Conservation (phyloP, 2,113 vertebrate species). For the Girardinichthys multiradiatus region DNA sequence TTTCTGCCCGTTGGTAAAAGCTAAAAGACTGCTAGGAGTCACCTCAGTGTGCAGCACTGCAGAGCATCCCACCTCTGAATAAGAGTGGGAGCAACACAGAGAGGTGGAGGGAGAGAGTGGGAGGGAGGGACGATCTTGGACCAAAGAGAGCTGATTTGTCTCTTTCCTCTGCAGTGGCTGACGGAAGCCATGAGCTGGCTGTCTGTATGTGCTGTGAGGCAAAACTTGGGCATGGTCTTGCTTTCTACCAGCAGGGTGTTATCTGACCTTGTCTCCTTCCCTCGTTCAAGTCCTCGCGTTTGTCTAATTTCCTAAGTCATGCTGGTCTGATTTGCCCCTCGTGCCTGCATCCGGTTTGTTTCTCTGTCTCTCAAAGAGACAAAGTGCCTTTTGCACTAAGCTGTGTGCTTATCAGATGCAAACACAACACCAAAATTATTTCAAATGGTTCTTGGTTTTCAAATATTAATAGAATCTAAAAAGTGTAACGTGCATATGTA, state of each 20-base stretch:
- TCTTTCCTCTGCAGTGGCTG: constrained; percentile 63
- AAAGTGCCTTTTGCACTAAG: not conserved
- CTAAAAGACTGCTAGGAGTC: constrained; percentile 2
- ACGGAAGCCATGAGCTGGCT: constrained; percentile 11
- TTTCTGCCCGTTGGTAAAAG: not conserved
- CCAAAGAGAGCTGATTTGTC: constrained; percentile 58
- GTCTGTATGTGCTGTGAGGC: not conserved
- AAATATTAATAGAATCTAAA: too few species aligned
- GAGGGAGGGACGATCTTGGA: constrained; percentile 36
- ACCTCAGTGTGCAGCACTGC: constrained; percentile 44
- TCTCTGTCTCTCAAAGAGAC: not conserved
- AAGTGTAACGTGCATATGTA: too few species aligned
- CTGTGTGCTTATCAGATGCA: not conserved
- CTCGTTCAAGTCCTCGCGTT: constrained; percentile 13
- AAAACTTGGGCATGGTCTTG: constrained; percentile 25
- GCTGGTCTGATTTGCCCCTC: constrained; percentile 13
- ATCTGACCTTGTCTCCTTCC: constrained; percentile 42
- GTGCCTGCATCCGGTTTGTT: not conserved
- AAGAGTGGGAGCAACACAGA: constrained; percentile 14
- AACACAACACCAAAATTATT: not conserved
- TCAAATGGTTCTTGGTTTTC: not conserved
- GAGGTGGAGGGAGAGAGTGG: constrained; percentile 33
- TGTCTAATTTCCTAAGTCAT: constrained; percentile 7
- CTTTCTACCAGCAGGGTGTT: constrained; percentile 17
- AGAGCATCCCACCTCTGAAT: constrained; percentile 42